These are phyloP conservation scores for Rhadinocentrus ornatus DNA, from an alignment of 2,797 vertebrate genomes.

Conservation along the genomic window DNA sequence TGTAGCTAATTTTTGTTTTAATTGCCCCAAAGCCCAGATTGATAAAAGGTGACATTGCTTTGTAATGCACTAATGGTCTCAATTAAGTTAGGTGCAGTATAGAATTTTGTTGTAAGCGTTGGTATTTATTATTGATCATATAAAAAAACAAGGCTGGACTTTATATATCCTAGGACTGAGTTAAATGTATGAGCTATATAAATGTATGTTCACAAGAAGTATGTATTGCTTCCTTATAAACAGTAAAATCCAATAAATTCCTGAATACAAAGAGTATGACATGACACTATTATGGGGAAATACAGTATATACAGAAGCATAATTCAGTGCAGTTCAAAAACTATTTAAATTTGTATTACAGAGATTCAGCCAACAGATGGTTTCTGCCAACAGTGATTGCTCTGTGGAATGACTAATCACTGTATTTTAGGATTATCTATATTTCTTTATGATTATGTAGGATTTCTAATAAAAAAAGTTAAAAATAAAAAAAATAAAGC, in stretches of 20 bases:
- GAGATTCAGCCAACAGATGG: too few species aligned
- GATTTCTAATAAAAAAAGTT: too few species aligned
- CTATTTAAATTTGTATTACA: not conserved
- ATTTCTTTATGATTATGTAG: too few species aligned
- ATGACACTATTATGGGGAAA: not conserved
- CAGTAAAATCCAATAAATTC: not conserved
- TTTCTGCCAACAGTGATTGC: not conserved
- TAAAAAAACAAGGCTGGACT: slow-evolving; percentile 33
- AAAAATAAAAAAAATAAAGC: too few species aligned
- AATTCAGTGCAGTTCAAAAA: not conserved
- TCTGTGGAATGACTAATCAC: too few species aligned
- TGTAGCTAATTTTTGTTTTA: slow-evolving; percentile 26
- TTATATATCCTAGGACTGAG: slow-evolving; percentile 63
- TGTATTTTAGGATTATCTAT: too few species aligned
- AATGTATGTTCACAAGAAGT: slow-evolving; percentile 8
- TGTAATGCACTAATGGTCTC: not conserved
- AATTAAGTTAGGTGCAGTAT: slow-evolving; percentile 16
- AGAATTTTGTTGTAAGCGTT: slow-evolving; percentile 13
- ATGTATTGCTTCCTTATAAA: not conserved
- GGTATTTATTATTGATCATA: slow-evolving; percentile 65
- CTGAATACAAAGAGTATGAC: not conserved
- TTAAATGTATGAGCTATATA: slow-evolving; percentile 52
- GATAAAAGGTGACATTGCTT: slow-evolving; percentile 8
- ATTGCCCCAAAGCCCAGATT: slow-evolving; percentile 24
- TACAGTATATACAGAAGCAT: not conserved